Evolutionary conservation across 2,113 vertebrate species (phyloP).

Genomic region (Tonatia bakeri): DNA sequence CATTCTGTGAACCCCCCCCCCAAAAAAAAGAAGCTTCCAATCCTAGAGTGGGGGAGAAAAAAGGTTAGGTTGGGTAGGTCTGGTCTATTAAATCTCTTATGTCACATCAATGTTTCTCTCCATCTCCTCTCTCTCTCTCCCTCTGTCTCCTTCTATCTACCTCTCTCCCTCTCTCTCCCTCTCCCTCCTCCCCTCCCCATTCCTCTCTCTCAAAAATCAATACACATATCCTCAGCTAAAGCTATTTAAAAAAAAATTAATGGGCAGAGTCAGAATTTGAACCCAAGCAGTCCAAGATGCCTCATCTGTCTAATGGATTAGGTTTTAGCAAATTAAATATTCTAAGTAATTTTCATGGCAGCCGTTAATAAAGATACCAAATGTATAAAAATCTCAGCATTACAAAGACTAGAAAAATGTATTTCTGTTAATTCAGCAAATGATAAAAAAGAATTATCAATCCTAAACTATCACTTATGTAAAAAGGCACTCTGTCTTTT

Average conservation of each 20-base stretch:
- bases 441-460: background rate
- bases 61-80: background rate
- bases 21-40: background rate
- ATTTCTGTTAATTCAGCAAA: background rate
- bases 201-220: too few species aligned
- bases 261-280: background rate
- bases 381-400: background rate
- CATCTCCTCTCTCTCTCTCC: too few species aligned
- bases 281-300: background rate
- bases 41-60: background rate
- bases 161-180: too few species aligned
- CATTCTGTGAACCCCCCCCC: background rate
- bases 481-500: background rate
- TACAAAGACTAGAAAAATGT: background rate
- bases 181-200: too few species aligned
- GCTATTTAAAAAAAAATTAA: background rate
- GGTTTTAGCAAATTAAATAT: background rate
- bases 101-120: too few species aligned
- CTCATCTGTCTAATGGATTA: background rate
- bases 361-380: background rate
- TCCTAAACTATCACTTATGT: background rate
- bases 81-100: background rate
- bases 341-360: background rate
- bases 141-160: too few species aligned
- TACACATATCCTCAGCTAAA: too few species aligned